Base-by-base conservation (phyloP, 2,888 invertebrate species). In the Hyalella azteca region DNA sequence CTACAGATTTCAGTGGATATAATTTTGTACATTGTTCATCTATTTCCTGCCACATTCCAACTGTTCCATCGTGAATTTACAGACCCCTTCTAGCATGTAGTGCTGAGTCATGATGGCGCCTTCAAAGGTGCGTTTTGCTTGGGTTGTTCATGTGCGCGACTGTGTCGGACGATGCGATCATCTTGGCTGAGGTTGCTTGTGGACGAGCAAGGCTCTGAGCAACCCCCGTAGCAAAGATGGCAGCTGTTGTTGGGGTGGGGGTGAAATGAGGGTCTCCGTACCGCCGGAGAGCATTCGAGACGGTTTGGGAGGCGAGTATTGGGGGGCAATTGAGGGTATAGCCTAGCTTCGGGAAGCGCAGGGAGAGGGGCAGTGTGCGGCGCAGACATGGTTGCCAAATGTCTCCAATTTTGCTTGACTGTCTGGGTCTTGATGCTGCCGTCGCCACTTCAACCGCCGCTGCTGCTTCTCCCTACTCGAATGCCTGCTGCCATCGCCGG, bases 181-280 rank as follows among this genome's bases (percentile, higher is more conserved):
- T 32, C 36, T 19, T 7, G 15, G 59, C 36, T 66, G 66, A 66
- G 66, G 15, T 66, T 66, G 66, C 66, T 66, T 66, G 66, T 29
- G n/a, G n/a, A 66, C 66, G 66, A 66, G 66, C 66, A 66, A 22
- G 66, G 66, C 59, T 26, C 22, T 59, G 59, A 59, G 59, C 66
- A 66, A 36, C 66, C 66, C 66, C 66, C 66, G 66, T 66, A 66
- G 66, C 66, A 66, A 66, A 66, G 66, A 66, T 66, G 66, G 66
- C 66, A 66, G 66, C 66, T 36, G 66, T 66, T 66, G 66, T 36
- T 36, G 36, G 66, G 66, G 66, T 7, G 32, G 66, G 66, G 66
- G 66, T 32, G 32, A 19, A 19, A 15, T 36, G 7, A 36, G 66
- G 66, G 66, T 5, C 19, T 19, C 19, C 32, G 66, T 36, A 36